Base-by-base conservation (phyloP, 2,113 vertebrate species). In the Pangasianodon hypophthalmus region DNA sequence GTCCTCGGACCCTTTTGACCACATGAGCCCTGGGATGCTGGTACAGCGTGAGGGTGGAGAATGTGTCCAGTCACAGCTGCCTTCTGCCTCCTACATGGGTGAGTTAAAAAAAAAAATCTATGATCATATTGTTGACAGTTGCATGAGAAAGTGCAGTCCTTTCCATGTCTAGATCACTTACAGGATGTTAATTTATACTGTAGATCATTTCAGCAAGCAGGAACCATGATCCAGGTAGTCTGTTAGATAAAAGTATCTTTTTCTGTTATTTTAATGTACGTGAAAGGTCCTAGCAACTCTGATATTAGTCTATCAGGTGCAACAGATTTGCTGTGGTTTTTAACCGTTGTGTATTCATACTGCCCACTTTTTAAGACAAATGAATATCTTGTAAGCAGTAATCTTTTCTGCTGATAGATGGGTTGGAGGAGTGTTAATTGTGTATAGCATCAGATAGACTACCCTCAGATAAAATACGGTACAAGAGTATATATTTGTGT, bases 11-110 rank as follows among this genome's bases (percentile, higher is more conserved):
- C 91, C 95, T 29, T 96, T 96, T 50, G 97, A 98, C 71, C 95
- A 94, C 67, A 89, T 95, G 94, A 69, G 92, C 89, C 88, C 91
- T 89, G 69, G 92, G 0, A 90, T 95, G 32, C 90, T 96, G 81
- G 94, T 95, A 92, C 95, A 95, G 91, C 95, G 92, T 16, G 96
- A 94, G 48, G 87, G 94, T 2, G 88, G 64, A 46, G 96, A 96
- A 88, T 95, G 95, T 0, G 94, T 94, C 50, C 93, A 92, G 86
- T 92, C 92, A 86, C 94, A 93, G 21, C 89, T 92, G 1, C 88
- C 93, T 13, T 91, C 90, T 75, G 96, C 92, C 92, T 96, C 96
- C 88, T 98, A 97, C 93, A 96, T 99, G 97, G 97, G 98, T 99
- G 96, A 77, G 97, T 95, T 54, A 21, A 44, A 77, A 75, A 60